These are phyloP conservation scores for Alectoris magna DNA, from an alignment of 2,797 vertebrate genomes.

Conservation along the genomic window DNA sequence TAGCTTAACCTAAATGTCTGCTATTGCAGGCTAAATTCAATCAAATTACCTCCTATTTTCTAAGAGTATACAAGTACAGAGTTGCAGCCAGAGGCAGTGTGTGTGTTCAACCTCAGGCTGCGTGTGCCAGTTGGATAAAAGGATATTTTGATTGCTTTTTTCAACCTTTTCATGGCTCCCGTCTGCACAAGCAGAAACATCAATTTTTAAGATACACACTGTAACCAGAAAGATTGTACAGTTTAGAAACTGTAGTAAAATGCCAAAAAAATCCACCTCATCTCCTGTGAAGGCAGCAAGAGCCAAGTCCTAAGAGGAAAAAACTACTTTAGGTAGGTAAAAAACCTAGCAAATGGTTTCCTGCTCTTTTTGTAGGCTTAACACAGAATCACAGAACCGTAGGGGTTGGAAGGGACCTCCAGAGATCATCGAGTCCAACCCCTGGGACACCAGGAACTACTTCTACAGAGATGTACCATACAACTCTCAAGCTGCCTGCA, in stretches of 20 bases:
- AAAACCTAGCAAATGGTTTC: background rate
- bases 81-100: background rate
- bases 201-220: background rate
- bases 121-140: background rate
- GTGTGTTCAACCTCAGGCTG: background rate
- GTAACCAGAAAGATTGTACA: background rate
- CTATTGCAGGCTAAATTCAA: background rate
- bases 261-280: background rate
- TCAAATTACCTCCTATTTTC: background rate
- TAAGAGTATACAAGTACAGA: background rate
- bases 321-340: background rate
- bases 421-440: too few species aligned
- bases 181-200: background rate
- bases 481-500: background rate
- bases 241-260: background rate
- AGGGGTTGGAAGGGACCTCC: too few species aligned
- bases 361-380: background rate
- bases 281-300: background rate
- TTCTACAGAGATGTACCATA: background rate
- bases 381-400: too few species aligned
- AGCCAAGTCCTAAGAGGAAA: background rate
- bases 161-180: background rate
- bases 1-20: background rate
- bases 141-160: background rate
- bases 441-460: background rate